Conservation (phyloP, 1,140 invertebrate genomes). For the Lycorma delicatula region DNA sequence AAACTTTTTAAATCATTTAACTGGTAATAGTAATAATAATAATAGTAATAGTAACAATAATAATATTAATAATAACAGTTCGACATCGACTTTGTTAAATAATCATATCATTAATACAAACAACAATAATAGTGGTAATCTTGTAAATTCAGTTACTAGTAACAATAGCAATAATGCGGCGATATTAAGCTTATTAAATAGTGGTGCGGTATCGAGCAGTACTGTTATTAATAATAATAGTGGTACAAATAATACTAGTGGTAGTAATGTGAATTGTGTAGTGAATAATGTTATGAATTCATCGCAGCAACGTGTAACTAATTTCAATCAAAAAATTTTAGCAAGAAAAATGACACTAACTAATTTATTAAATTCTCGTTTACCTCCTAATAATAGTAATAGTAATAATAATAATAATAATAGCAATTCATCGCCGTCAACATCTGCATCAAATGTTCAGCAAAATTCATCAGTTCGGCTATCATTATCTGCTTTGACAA, state of each 20-base stretch:
- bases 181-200: constrained; percentile 63
- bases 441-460: constrained; percentile 35
- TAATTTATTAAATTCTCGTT: constrained; percentile 20
- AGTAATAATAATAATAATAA: no score
- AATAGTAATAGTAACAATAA: no score
- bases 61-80: no score
- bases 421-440: constrained; percentile 17
- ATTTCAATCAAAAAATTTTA: constrained; percentile 13
- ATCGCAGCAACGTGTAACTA: neutral
- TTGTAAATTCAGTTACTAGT: no score
- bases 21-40: no score
- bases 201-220: constrained; percentile 42
- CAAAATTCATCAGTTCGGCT: constrained; percentile 14
- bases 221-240: constrained; percentile 38
- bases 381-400: constrained; percentile 30
- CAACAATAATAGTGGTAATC: no score
- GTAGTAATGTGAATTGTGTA: constrained; percentile 26
- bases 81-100: no score
- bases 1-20: constrained; percentile 29
- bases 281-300: constrained; percentile 6
- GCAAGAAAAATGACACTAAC: constrained; percentile 24
- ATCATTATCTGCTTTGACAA: constrained; percentile 6
- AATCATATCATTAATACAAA: no score
- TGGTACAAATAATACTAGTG: no score
- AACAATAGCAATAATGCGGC: constrained; percentile 42